Base-by-base conservation (phyloP, 2,888 invertebrate genomes). In the Agrilus cyanescens region DNA sequence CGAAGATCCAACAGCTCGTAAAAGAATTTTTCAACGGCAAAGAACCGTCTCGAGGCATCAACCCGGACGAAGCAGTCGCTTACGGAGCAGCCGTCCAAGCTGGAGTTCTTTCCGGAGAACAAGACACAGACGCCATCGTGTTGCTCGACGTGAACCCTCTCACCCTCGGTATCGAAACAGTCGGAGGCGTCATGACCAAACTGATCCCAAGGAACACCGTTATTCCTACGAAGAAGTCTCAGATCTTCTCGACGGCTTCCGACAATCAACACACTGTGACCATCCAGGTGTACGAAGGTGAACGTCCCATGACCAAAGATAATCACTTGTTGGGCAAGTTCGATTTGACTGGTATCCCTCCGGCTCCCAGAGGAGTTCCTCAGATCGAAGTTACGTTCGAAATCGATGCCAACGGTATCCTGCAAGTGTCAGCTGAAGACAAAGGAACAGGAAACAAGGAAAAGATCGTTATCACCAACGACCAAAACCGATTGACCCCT, bases 131-230 rank as follows among this genome's bases (percentile, higher is more conserved):
- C 56, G 95, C 95, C 42, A 85, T 97, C 53, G 93, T 97, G 1
- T 76, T 98, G 46, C 78, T 98, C 50, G 97, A 99, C 66, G 98
- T 98, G 41, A 97, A 96, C 68, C 98, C 98, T 53, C 76, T 99
- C 51, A 97, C 98, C 51, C 81, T 98, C 82, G 98, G 98, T 70
- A 98, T 99, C 62, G 98, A 99, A 71, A 99, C 98, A 33, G 96
- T 97, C 38, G 97, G 98, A 50, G 98, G 98, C 53, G 97, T 98
- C 25, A 98, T 99, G 97, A 97, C 97, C 55, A 97, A 96, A 66
- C 76, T 98, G 42, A 98, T 98, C 63, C 87, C 91, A 41, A 76
- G 97, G 57, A 98, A 98, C 76, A 97, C 97, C 18, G 95, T 96
- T 50, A 97, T 99, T 60, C 98, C 98, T 25, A 97, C 97, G 41